phyloP scores from a whole-genome alignment of 2,888 invertebrate genomes.

The Drosophila aldrichi region DNA sequence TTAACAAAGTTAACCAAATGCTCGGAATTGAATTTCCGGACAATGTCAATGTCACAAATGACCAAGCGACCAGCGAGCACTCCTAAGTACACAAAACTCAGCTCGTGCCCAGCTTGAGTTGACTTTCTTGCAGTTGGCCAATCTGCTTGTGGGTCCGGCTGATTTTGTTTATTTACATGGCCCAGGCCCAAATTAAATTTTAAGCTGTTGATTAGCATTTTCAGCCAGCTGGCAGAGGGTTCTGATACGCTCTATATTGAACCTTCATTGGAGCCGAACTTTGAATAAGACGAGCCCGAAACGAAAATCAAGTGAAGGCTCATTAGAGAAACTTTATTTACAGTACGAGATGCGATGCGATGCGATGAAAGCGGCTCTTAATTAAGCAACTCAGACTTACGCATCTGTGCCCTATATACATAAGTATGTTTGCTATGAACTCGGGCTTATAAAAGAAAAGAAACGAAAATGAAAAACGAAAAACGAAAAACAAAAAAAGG shows the following conservation, averaged over 20 bases:
- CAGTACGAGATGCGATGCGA: not conserved
- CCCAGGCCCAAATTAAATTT: conserved; percentile 77
- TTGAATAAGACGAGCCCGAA: conserved; percentile 37
- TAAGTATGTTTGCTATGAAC: not conserved
- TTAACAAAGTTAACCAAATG: conserved; percentile 77
- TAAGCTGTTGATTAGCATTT: conserved; percentile 82
- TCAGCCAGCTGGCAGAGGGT: conserved; percentile 31
- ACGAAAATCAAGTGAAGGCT: conserved; percentile 51
- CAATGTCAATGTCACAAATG: conserved; percentile 70
- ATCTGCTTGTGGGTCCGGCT: not conserved
- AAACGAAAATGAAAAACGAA: conserved; percentile 5
- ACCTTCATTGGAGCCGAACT: conserved; percentile 66
- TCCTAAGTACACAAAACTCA: conserved; percentile 70
- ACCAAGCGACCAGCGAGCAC: conserved; percentile 46
- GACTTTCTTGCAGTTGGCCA: not conserved
- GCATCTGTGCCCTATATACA: conserved; percentile 3
- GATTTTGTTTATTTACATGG: conserved; percentile 66
- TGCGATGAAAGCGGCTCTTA: conserved; percentile 58
- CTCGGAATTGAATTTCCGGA: conserved; percentile 72
- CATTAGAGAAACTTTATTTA: conserved; percentile 64
- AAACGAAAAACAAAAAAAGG: conserved; percentile 57
- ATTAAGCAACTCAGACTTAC: conserved; percentile 55
- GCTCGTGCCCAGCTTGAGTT: not conserved
- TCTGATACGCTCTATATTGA: conserved; percentile 66
- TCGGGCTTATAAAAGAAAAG: conserved; percentile 35